phyloP scores from a whole-genome alignment of 2,888 invertebrate genomes.

The Pterostichus niger region DNA sequence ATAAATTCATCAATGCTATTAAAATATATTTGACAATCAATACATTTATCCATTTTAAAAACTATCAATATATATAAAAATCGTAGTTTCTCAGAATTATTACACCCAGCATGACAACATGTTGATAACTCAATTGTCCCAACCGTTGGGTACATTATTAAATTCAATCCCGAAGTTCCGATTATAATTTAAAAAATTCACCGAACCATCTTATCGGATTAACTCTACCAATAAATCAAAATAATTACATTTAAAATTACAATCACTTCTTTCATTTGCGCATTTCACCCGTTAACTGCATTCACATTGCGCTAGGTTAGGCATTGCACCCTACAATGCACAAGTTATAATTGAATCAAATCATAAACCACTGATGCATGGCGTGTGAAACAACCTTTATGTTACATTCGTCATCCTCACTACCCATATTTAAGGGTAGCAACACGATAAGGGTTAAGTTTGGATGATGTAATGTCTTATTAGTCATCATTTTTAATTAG shows the following conservation, averaged over 20 bases:
- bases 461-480: not conserved
- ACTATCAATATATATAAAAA: slow-evolving; percentile 27
- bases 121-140: slow-evolving; percentile 18
- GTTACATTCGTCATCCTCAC: not conserved
- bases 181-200: slow-evolving; percentile 38
- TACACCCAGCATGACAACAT: slow-evolving; percentile 7
- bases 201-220: slow-evolving; percentile 23
- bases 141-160: slow-evolving; percentile 29
- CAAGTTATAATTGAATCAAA: slow-evolving; percentile 24
- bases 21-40: no score
- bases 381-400: slow-evolving; percentile 28
- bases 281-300: not conserved
- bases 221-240: slow-evolving; percentile 33
- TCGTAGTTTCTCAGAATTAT: not conserved
- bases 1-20: slow-evolving; percentile 3
- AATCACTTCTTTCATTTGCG: slow-evolving; percentile 7
- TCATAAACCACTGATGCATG: slow-evolving; percentile 25
- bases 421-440: not conserved
- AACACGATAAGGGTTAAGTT: slow-evolving; percentile 17
- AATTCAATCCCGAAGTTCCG: slow-evolving; percentile 24
- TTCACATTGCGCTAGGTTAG: slow-evolving; percentile 35
- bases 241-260: slow-evolving; percentile 51
- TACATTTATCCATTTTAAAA: not conserved
- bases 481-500: slow-evolving; percentile 59
- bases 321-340: slow-evolving; percentile 10